Conservation (phyloP, 2,888 invertebrate genomes). For the Phymatocera aterrima region DNA sequence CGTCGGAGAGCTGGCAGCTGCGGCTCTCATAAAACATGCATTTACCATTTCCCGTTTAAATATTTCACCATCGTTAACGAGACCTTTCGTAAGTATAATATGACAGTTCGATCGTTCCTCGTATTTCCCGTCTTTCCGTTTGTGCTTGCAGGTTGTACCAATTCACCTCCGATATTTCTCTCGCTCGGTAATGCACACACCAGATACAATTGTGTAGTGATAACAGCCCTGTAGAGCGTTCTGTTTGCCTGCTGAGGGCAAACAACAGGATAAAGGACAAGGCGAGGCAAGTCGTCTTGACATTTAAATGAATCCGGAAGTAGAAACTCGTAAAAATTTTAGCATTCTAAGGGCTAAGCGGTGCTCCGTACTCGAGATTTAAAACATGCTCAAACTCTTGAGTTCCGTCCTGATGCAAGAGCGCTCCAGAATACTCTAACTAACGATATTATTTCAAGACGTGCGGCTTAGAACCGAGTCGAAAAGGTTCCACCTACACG, state of each 20-base stretch:
- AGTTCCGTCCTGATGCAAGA: slow-evolving; percentile 1
- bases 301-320: not conserved
- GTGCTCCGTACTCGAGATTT: not conserved
- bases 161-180: not conserved
- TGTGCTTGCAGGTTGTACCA: no score
- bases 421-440: not conserved
- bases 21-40: slow-evolving; percentile 32
- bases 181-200: no score
- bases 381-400: not conserved
- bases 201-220: no score
- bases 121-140: no score
- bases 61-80: slow-evolving; percentile 30
- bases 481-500: not conserved
- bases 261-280: slow-evolving; percentile 3
- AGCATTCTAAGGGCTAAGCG: not conserved
- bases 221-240: not conserved
- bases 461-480: not conserved
- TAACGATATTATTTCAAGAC: not conserved
- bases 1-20: slow-evolving; percentile 25
- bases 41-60: slow-evolving; percentile 38
- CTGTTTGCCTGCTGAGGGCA: not conserved
- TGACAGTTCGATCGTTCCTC: not conserved
- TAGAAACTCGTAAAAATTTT: slow-evolving; percentile 5
- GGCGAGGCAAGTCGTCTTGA: not conserved
- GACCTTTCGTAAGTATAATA: not conserved